These are phyloP conservation scores for Tetanocera ferruginea DNA, from an alignment of 2,888 invertebrate species.

Conservation along the genomic window DNA sequence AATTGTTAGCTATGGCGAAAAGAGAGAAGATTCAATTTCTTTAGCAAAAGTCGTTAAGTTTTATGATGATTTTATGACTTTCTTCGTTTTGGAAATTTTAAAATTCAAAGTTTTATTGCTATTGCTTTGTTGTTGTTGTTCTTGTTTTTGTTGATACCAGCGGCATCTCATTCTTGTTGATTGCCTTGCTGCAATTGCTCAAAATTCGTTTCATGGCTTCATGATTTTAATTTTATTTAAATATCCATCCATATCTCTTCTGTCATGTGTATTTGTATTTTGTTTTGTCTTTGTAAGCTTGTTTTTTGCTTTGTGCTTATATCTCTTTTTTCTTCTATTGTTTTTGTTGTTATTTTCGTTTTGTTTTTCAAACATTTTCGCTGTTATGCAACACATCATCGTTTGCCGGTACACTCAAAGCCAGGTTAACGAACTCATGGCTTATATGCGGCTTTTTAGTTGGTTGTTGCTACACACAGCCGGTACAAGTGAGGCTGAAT, in stretches of 20 bases:
- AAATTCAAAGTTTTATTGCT: no score
- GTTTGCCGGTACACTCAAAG: conserved; percentile 19
- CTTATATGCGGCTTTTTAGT: background rate
- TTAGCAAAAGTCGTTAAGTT: no score
- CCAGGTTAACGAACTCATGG: conserved; percentile 24
- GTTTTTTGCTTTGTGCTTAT: background rate
- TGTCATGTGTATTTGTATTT: background rate
- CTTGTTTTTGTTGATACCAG: no score
- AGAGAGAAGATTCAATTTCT: no score
- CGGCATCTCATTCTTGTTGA: no score
- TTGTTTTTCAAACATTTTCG: conserved; percentile 18
- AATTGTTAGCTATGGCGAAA: no score
- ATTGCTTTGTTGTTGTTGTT: no score
- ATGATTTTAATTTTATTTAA: background rate
- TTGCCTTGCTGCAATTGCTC: no score
- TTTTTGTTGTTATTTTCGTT: background rate
- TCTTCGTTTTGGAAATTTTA: no score
- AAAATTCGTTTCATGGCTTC: no score
- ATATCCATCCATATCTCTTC: background rate
- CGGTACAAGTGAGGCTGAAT: background rate
- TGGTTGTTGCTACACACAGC: background rate
- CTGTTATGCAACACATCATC: conserved; percentile 22
- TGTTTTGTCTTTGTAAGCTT: background rate
- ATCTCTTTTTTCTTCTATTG: background rate
- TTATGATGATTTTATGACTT: no score